Conservation (phyloP, 2,797 vertebrate species). For the Gobio occitaniae region DNA sequence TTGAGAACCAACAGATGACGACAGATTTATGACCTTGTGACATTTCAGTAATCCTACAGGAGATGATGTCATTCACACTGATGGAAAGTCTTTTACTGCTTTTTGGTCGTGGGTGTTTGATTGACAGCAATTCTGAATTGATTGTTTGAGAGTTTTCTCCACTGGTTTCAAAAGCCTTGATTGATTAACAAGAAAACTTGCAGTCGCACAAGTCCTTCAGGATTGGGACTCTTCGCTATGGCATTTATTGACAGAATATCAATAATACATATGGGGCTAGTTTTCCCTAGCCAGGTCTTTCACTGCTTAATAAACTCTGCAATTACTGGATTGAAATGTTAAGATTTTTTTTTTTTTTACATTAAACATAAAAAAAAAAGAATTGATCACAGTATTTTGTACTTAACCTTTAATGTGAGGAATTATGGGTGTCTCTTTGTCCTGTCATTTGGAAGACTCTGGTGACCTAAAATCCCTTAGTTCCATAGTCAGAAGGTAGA, state of each 20-base stretch:
- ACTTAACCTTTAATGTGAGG: slow-evolving; percentile 85
- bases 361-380: background rate
- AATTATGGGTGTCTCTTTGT: slow-evolving; percentile 82
- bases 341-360: background rate
- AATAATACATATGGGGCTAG: slow-evolving; percentile 42
- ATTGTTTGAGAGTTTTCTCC: slow-evolving; percentile 42
- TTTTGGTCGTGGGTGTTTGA: slow-evolving; percentile 34
- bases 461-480: slow-evolving; percentile 79
- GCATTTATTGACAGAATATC: slow-evolving; percentile 52
- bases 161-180: slow-evolving; percentile 44
- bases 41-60: slow-evolving; percentile 22
- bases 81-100: slow-evolving; percentile 19
- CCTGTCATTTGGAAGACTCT: slow-evolving; percentile 80
- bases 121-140: slow-evolving; percentile 42
- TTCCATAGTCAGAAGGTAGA: slow-evolving; percentile 82
- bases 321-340: slow-evolving; percentile 15
- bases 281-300: background rate
- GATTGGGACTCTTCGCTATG: slow-evolving; percentile 39
- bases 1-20: background rate
- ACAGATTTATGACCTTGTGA: slow-evolving; percentile 9
- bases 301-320: background rate
- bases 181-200: slow-evolving; percentile 56
- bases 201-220: slow-evolving; percentile 41
- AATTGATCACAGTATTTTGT: slow-evolving; percentile 52
- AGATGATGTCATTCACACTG: slow-evolving; percentile 4